Evolutionary conservation across 2,888 invertebrate genomes (phyloP), one percentile per base, ranked within the genome.

Genomic region (Epirrhoe alternata): DNA sequence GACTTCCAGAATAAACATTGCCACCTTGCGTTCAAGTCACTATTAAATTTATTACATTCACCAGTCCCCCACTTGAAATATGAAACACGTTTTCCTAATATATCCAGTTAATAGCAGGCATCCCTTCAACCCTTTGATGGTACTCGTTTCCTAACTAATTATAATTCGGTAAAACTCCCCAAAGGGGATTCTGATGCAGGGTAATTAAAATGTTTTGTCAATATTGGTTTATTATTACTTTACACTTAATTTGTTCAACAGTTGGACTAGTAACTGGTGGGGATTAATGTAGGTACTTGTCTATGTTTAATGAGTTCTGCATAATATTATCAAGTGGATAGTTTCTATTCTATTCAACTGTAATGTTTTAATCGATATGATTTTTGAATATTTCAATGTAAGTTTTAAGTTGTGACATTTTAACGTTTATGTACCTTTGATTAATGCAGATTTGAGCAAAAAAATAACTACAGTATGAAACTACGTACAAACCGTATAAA

Each of bases 51-150:
- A 71, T 70, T 60, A 65, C 66, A 55, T 66, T 69, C 53, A 67
- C 69, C 55, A 63, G 49, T 63, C 61, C 55, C 38, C 68, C 55
- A 62, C 64, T 66, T 70, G 59, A 70, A 75, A 74, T 74, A 75
- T 72, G 74, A 78, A 79, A 79, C 85, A 84, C 80, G 83, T 83
- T 82, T 77, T 74, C 72, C 76, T 81, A 83, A 86, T 87, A 85
- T 74, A 79, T 82, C 80, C 79, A 79, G 79, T 81, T 84, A 81
- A 84, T 82, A 80, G 78, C 47, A 16, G 47, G 16, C 74, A 75
- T 64, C 79, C 78, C 77, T 79, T 75, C 74, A 78, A 68, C 79
- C 79, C 80, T 79, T 79, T 74, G 74, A 77, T 72, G 78, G 75
- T 71, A 74, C 70, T 70, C 71, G 74, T 74, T 74, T 72, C 73